Conservation (phyloP, 2,113 vertebrate genomes). For the Brienomyrus longianalis region DNA sequence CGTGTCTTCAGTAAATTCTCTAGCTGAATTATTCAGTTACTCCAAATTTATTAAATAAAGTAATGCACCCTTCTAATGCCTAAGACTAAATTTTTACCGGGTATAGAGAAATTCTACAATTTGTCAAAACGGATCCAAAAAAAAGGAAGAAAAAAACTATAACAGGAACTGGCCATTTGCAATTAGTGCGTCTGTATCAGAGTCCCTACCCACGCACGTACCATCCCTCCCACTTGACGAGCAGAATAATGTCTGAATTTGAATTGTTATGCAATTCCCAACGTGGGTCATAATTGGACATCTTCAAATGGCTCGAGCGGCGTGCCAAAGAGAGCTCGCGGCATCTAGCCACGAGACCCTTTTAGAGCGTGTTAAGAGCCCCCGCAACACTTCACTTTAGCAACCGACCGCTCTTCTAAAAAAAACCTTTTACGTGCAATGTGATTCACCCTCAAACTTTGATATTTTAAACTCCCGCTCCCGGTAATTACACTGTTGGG, state of each 20-base stretch:
- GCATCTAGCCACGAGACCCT: neutral
- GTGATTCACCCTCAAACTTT: neutral
- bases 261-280: constrained; percentile 22
- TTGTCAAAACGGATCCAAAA: neutral
- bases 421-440: neutral
- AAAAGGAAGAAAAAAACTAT: neutral
- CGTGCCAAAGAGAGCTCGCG: neutral
- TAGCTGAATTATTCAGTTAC: neutral
- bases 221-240: constrained; percentile 7
- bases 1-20: neutral
- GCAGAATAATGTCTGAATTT: neutral
- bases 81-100: neutral
- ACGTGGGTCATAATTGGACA: constrained; percentile 11
- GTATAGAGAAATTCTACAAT: neutral
- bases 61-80: neutral
- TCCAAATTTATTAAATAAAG: too few species aligned
- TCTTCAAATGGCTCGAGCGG: neutral
- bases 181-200: constrained; percentile 5
- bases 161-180: neutral
- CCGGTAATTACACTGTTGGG: neutral
- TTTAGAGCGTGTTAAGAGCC: neutral
- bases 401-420: neutral
- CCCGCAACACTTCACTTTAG: neutral
- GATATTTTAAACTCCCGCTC: neutral
- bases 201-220: constrained; percentile 7